Conservation (phyloP, 2,113 vertebrate genomes). For the Pollachius pollachius region DNA sequence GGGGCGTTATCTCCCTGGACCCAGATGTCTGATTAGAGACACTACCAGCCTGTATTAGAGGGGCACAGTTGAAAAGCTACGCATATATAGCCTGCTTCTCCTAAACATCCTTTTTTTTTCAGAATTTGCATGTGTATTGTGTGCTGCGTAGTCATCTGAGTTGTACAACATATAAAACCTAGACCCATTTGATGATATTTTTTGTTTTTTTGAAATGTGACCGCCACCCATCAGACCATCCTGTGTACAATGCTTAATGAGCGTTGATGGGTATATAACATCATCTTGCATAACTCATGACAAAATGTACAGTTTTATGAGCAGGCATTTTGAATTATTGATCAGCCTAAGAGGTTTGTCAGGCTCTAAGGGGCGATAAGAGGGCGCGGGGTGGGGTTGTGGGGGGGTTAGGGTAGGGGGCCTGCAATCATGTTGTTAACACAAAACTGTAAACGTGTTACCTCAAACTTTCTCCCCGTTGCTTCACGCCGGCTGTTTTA, state of each 20-base stretch:
- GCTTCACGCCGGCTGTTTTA: conserved; percentile 5
- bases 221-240: no score
- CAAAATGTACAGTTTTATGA: conserved; percentile 11
- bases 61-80: conserved; percentile 16
- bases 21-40: conserved; percentile 28
- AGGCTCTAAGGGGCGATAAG: not conserved
- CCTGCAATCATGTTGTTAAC: no score
- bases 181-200: no score
- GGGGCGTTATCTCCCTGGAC: conserved; percentile 29
- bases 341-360: conserved; percentile 4
- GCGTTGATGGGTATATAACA: no score
- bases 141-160: no score
- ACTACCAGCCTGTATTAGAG: not conserved
- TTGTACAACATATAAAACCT: no score
- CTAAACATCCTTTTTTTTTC: no score
- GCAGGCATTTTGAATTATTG: not conserved
- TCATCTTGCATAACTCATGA: no score
- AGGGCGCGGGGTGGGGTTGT: not conserved
- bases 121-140: no score
- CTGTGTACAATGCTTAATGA: not conserved
- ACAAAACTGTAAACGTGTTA: not conserved
- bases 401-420: no score
- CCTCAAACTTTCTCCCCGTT: conserved; percentile 20
- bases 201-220: no score
- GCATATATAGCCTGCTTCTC: no score